Conservation (phyloP, 1,140 invertebrate species). For the Ericerus pela region DNA sequence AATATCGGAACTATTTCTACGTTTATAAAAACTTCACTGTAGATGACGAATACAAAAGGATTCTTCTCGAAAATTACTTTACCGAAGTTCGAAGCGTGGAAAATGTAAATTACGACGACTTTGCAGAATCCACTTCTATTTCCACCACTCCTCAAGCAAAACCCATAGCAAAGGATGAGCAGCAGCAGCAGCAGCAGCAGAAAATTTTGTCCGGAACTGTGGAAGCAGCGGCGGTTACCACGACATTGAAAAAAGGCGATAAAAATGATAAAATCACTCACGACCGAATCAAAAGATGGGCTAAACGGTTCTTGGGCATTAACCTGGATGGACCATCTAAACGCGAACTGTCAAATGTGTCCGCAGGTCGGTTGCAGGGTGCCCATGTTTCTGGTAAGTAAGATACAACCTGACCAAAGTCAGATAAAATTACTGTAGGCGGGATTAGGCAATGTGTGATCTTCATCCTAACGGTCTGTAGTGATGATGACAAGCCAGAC, state of each 20-base stretch:
- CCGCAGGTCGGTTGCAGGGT: conserved; percentile 36
- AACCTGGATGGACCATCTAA: background rate
- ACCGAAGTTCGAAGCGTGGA: conserved; percentile 35
- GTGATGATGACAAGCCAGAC: too few relatives aligned
- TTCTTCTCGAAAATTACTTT: conserved; percentile 39
- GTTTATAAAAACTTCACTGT: conserved; percentile 45
- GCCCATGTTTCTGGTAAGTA: too few relatives aligned
- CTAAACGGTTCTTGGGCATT: conserved; percentile 28
- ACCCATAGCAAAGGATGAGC: too few relatives aligned
- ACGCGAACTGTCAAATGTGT: conserved; percentile 30
- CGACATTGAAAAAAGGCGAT: conserved; percentile 14
- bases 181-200: too few relatives aligned
- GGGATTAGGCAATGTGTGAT: too few relatives aligned
- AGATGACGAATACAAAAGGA: conserved; percentile 39
- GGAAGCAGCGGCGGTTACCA: background rate
- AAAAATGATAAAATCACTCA: conserved; percentile 17
- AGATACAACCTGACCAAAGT: too few relatives aligned
- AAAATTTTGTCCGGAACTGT: conserved; percentile 20
- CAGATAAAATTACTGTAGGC: too few relatives aligned
- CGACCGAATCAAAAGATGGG: conserved; percentile 28
- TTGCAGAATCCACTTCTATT: conserved; percentile 18
- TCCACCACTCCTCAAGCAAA: conserved; percentile 12
- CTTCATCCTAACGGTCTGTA: too few relatives aligned
- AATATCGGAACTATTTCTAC: conserved; percentile 47
- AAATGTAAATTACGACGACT: background rate